Conservation (phyloP, 2,113 vertebrate species). For the Gorsachius goisagi region DNA sequence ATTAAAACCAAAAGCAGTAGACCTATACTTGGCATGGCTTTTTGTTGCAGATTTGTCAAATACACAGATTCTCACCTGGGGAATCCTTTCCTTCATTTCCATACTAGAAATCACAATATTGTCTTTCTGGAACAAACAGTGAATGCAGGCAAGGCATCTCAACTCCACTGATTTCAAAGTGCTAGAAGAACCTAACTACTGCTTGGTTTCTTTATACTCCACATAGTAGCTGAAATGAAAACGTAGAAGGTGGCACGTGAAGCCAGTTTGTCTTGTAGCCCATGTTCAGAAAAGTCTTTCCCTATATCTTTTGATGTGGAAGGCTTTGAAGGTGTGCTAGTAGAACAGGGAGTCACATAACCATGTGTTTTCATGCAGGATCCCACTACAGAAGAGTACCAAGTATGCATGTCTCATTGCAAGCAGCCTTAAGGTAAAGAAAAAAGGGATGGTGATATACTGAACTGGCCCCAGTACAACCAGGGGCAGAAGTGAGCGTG, state of each 20-base stretch:
- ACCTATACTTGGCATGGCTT: background rate
- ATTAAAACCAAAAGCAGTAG: background rate
- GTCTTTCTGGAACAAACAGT: accelerated
- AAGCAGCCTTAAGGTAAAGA: background rate
- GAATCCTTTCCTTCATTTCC: background rate
- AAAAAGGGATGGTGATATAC: background rate
- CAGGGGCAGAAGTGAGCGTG: background rate
- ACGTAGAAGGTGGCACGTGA: accelerated
- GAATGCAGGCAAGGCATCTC: background rate
- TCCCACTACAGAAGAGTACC: background rate
- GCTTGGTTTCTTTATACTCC: background rate
- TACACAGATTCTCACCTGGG: background rate
- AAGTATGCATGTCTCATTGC: background rate
- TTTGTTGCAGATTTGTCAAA: background rate
- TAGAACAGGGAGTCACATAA: background rate
- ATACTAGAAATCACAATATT: background rate
- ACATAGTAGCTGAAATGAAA: background rate
- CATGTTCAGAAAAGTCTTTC: background rate
- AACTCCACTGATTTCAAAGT: background rate
- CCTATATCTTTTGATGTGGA: background rate
- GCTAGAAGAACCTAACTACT: background rate
- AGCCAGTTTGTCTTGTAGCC: background rate
- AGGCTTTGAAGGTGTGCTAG: background rate
- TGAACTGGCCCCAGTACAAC: background rate
- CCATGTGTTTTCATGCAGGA: background rate